Conservation (phyloP, 2,113 vertebrate species). For the Rhagologus leucostigma region DNA sequence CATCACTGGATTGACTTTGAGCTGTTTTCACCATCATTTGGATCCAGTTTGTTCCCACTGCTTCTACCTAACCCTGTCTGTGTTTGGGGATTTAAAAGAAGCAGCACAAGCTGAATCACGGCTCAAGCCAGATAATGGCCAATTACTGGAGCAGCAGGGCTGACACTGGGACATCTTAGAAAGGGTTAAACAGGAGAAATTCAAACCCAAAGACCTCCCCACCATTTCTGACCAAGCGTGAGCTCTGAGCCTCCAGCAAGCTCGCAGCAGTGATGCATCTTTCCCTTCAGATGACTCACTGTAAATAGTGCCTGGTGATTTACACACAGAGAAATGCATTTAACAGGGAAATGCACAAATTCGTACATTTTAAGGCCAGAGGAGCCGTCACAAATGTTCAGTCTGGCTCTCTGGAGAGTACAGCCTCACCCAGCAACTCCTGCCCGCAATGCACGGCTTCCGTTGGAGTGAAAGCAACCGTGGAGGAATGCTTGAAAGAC, state of each 20-base stretch:
- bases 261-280: neutral
- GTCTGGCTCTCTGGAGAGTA: neutral
- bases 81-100: neutral
- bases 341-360: neutral
- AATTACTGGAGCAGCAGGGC: neutral
- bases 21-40: neutral
- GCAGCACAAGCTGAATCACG: neutral
- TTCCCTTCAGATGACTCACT: conserved; percentile 38
- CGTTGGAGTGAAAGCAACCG: neutral
- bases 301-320: neutral
- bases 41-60: neutral
- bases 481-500: neutral
- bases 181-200: neutral
- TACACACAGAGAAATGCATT: neutral
- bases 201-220: neutral
- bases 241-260: neutral
- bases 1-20: neutral
- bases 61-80: neutral
- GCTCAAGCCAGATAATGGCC: neutral
- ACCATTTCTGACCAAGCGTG: neutral
- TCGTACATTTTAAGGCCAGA: neutral
- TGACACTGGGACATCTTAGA: neutral
- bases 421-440: conserved; percentile 11
- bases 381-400: neutral
- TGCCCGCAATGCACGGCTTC: neutral